Percentiles rank a stretch among this genome's conserved stretches.
phyloP scores from a whole-genome alignment of 2,113 vertebrate genomes.

The Bos indicus region DNA sequence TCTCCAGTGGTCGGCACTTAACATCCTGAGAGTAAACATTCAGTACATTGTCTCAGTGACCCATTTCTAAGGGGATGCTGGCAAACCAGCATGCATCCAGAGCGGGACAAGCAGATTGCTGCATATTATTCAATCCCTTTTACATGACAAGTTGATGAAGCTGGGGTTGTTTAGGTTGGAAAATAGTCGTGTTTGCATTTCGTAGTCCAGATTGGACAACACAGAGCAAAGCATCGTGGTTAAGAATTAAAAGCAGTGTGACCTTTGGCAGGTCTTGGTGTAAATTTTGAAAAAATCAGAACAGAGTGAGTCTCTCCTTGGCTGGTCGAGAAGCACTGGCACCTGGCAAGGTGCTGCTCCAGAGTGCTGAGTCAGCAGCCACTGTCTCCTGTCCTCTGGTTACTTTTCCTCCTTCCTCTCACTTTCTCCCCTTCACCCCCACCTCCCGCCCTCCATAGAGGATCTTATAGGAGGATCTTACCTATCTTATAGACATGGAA shows the following conservation, averaged over 20 bases:
- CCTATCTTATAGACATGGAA: background rate
- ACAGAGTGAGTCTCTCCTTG: background rate
- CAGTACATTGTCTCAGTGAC: background rate
- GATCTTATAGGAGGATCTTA: background rate
- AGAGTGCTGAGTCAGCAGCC: background rate
- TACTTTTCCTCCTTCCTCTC: background rate
- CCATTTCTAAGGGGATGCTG: background rate
- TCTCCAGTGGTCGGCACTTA: background rate
- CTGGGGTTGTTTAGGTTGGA: background rate
- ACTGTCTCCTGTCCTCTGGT: background rate
- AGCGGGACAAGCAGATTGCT: background rate
- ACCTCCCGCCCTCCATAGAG: too few relatives aligned
- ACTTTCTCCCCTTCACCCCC: background rate
- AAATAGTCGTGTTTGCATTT: background rate
- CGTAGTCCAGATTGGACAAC: background rate
- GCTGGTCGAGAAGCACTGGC: background rate
- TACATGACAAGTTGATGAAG: background rate
- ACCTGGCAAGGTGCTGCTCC: background rate
- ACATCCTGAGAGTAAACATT: background rate
- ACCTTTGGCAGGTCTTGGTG: background rate
- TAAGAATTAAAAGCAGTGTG: background rate
- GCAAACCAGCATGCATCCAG: background rate
- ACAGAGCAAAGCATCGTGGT: background rate
- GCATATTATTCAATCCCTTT: background rate
- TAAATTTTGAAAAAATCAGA: background rate